phyloP scores from a whole-genome alignment of 2,888 invertebrate species.

The Spisula solida region DNA sequence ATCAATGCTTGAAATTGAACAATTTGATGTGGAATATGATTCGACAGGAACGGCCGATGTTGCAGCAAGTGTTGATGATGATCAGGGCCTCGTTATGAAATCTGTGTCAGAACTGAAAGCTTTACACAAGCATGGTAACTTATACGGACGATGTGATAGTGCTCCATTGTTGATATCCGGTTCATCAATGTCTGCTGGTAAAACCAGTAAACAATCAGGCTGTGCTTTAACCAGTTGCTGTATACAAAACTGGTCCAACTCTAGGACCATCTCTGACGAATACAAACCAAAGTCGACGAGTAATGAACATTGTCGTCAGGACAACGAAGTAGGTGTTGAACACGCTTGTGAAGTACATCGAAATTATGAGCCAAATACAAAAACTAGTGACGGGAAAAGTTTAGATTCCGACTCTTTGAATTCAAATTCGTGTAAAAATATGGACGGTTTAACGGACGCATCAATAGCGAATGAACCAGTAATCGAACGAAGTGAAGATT shows the following conservation, averaged over 20 bases:
- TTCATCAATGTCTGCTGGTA: neutral
- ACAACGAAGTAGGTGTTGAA: neutral
- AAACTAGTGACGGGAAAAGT: neutral
- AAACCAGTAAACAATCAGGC: neutral
- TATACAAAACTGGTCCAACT: neutral
- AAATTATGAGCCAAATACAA: neutral
- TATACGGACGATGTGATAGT: constrained; percentile 29
- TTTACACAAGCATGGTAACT: neutral
- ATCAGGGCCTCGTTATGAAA: constrained; percentile 31
- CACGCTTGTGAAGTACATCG: constrained; percentile 15
- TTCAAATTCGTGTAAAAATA: neutral
- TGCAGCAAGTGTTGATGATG: constrained; percentile 2
- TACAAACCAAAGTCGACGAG: neutral
- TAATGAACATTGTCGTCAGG: neutral
- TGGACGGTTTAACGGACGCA: neutral
- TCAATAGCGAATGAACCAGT: neutral
- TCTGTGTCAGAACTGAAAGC: neutral
- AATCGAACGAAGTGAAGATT: neutral
- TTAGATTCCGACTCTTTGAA: neutral
- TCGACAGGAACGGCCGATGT: neutral
- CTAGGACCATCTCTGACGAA: neutral
- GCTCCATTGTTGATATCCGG: constrained; percentile 20
- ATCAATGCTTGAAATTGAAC: constrained; percentile 78
- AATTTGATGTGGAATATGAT: constrained; percentile 69
- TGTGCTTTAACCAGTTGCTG: neutral